These are phyloP conservation scores for Heliconius hortense DNA, from an alignment of 2,888 invertebrate genomes.

Conservation along the genomic window DNA sequence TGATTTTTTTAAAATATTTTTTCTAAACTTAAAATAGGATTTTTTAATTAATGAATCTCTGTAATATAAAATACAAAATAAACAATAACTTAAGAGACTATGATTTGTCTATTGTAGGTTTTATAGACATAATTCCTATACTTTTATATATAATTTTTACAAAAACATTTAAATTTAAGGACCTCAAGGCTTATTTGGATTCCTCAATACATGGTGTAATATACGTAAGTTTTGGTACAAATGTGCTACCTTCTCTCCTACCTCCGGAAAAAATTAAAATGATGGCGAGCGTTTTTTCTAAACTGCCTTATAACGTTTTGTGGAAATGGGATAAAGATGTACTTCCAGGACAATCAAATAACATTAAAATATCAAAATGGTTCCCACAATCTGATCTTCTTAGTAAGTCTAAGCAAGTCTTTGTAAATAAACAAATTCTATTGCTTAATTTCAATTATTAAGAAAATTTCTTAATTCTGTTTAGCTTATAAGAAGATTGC, in stretches of 20 bases:
- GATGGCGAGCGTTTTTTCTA: constrained; percentile 53
- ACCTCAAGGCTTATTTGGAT: constrained; percentile 54
- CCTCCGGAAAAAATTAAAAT: constrained; percentile 50
- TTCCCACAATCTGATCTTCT: constrained; percentile 56
- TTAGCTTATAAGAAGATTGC: too few species aligned
- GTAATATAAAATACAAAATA: too few species aligned
- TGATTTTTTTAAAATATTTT: too few species aligned
- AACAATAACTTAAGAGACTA: too few species aligned
- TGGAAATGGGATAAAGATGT: constrained; percentile 62
- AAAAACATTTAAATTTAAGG: constrained; percentile 47
- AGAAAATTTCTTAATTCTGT: too few species aligned
- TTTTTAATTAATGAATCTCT: too few species aligned
- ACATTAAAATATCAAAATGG: constrained; percentile 61
- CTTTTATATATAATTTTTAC: too few species aligned
- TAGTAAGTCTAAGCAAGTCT: constrained; percentile 23
- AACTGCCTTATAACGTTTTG: constrained; percentile 56
- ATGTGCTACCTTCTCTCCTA: constrained; percentile 52
- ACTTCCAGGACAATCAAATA: constrained; percentile 51
- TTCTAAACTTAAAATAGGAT: too few species aligned
- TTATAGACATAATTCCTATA: too few species aligned
- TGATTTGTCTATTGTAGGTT: too few species aligned
- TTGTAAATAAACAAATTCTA: background rate
- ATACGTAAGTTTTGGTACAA: constrained; percentile 62
- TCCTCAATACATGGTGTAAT: constrained; percentile 56
- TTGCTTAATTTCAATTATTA: background rate